These are phyloP conservation scores for Drosophila atroscutellata DNA, from an alignment of 2,888 invertebrate genomes.

Conservation along the genomic window DNA sequence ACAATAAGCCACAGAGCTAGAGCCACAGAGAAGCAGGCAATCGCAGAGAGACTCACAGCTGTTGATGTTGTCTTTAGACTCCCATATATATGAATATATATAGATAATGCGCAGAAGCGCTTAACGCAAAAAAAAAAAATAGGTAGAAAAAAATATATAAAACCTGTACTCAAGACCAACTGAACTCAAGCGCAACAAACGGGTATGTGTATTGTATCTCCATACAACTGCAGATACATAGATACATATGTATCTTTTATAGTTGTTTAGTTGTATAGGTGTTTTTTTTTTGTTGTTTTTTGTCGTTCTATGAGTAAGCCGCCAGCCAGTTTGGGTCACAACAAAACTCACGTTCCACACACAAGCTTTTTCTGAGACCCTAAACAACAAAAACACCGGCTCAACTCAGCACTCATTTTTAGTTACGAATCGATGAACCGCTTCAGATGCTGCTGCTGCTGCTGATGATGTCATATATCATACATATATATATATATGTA, in stretches of 20 bases:
- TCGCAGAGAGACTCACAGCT: slow-evolving; percentile 55
- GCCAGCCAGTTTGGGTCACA: slow-evolving; percentile 37
- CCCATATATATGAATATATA: slow-evolving; percentile 8
- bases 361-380: slow-evolving; percentile 55
- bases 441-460: slow-evolving; percentile 31
- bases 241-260: slow-evolving; percentile 25
- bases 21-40: slow-evolving; percentile 20
- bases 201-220: slow-evolving; percentile 18
- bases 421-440: slow-evolving; percentile 58
- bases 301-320: slow-evolving; percentile 63
- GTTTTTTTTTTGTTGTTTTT: not conserved
- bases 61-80: slow-evolving; percentile 28
- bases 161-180: slow-evolving; percentile 68
- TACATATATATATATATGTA: slow-evolving; percentile 19
- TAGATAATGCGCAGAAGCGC: slow-evolving; percentile 74
- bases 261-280: slow-evolving; percentile 18
- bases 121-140: slow-evolving; percentile 26
- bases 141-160: slow-evolving; percentile 30
- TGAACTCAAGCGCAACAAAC: slow-evolving; percentile 62
- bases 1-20: slow-evolving; percentile 57
- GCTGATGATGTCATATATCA: slow-evolving; percentile 71
- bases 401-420: slow-evolving; percentile 23
- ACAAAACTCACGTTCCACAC: slow-evolving; percentile 70
- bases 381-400: slow-evolving; percentile 43
- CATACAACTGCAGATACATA: slow-evolving; percentile 17